phyloP scores from a whole-genome alignment of 2,888 invertebrate species.

The Drosophila subquinaria region DNA sequence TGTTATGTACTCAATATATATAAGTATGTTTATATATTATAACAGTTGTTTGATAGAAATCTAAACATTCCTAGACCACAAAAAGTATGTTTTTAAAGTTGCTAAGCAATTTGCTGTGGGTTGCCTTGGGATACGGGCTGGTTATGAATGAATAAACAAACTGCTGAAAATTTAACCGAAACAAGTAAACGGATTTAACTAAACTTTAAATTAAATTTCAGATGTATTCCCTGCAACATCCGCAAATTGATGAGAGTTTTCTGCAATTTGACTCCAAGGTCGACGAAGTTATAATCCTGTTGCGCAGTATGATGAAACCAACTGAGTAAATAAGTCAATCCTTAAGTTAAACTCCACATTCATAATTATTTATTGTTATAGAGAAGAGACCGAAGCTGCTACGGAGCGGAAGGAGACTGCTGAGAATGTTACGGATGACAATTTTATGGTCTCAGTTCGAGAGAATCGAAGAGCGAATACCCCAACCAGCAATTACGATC shows the following conservation, averaged over 20 bases:
- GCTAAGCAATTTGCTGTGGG: conserved; percentile 25
- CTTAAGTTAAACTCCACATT: rapidly evolving
- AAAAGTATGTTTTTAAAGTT: conserved; percentile 11
- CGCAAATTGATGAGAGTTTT: conserved; percentile 64
- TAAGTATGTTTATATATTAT: neutral
- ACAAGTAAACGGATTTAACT: neutral
- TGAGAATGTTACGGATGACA: conserved; percentile 84
- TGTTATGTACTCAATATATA: neutral
- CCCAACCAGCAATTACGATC: conserved; percentile 85
- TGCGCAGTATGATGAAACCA: conserved; percentile 43
- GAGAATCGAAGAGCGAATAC: conserved; percentile 1
- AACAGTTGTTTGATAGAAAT: neutral
- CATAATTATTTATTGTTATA: neutral
- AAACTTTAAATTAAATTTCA: neutral
- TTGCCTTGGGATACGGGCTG: conserved; percentile 31
- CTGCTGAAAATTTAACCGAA: neutral
- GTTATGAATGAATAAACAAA: conserved; percentile 37
- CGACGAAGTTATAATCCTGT: conserved; percentile 57
- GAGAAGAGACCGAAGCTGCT: conserved; percentile 20
- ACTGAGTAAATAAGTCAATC: conserved; percentile 41
- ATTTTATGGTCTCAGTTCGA: conserved; percentile 88
- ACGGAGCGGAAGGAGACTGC: neutral
- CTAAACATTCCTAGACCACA: neutral
- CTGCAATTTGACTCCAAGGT: conserved; percentile 54
- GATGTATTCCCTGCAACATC: conserved; percentile 66